Evolutionary conservation across 2,113 vertebrate genomes (phyloP), one percentile per base, ranked within the genome.

Genomic region (Pterophyllum scalare): DNA sequence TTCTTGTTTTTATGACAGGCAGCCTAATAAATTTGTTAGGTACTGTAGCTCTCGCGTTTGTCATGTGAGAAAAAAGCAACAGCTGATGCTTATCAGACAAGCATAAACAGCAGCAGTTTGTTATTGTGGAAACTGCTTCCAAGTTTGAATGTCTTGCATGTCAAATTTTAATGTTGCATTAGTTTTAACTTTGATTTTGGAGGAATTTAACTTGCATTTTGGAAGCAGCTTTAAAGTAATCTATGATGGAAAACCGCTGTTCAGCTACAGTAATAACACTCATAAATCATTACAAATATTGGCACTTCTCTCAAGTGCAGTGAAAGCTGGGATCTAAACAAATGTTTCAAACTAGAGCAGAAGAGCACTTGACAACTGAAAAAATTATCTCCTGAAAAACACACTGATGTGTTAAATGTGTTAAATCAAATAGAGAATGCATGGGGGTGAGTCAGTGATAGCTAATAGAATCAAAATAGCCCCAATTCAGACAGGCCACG

Each of bases 321-420:
- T n/a, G 11, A 72, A 72, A 72, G 31, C 19, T 72, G 26, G 11
- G 46, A 33, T n/a, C 67, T 54, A 84, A 88, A 9, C 2, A 46
- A 70, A 31, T 52, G 5, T 56, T 74, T 72, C 72, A 13, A 86
- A 80, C 57, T 15, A 70, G 90, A 94, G 93, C 93, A 95, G 92
- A 93, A 93, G 86, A 94, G 93, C 90, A 93, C 60, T 86, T 89
- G 79, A 79, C 58, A 81, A 84, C 79, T 90, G 81, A 86, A 82
- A 86, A 89, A 75, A 80, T 40, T 22, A 13, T 88, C 67, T 82
- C 70, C 72, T 86, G 58, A 75, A 61, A 86, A 79, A 79, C 15
- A 43, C 64, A 86, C 12, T 58, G 20, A 35, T 77, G 24, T 85
- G 40, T 67, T 67, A 74, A 89, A 35, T 77, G 24, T 85, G 40